Base-by-base conservation (phyloP, 1,140 invertebrate species). In the Diploscapter pachys region DNA sequence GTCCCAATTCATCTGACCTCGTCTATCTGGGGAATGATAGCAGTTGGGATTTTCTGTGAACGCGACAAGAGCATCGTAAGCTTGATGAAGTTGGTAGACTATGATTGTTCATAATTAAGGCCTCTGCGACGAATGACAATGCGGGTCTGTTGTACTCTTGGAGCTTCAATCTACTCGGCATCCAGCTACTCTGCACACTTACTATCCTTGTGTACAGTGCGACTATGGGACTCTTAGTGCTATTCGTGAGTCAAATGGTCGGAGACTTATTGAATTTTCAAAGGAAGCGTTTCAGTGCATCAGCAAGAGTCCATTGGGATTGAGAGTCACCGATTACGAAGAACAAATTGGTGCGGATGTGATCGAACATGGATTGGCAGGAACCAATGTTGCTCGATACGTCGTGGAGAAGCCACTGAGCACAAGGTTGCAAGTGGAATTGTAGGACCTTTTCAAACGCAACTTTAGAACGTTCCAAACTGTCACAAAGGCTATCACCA, bases 41-140 rank as follows among this genome's bases (percentile, higher is more conserved):
- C 93, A 0, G 93, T 96, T 4, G 93, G 93, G 0, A 87, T 96
- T 0, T 95, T 96, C 85, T 92, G 92, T n/a, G 91, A 93, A 76
- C 89, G 92, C 86, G 93, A 94, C 11, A 84, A 89, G 64, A 91
- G 93, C 0, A 87, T 94, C 78, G 78, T 79, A 3, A 54, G 66
- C 54, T 61, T 65, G 3, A 8, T 5, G 8, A 53, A 3, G 31
- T 31, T 31, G 31, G 31, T 31, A 31, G 31, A 31, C 4, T 54
- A 51, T 2, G 50, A 56, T 69, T 68, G 8, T 31, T 55, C 51
- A 54, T 68, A 68, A 66, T 54, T 51, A 5, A 74, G 66, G 48
- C 49, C 4, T 56, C 54, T 72, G 73, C 73, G n/a, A 74, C 73
- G 4, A 69, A 64, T 11, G 63, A 61, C 57, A 59, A 52, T 52